phyloP scores from a whole-genome alignment of 2,888 invertebrate species.

The Hydropsyche betteni region DNA sequence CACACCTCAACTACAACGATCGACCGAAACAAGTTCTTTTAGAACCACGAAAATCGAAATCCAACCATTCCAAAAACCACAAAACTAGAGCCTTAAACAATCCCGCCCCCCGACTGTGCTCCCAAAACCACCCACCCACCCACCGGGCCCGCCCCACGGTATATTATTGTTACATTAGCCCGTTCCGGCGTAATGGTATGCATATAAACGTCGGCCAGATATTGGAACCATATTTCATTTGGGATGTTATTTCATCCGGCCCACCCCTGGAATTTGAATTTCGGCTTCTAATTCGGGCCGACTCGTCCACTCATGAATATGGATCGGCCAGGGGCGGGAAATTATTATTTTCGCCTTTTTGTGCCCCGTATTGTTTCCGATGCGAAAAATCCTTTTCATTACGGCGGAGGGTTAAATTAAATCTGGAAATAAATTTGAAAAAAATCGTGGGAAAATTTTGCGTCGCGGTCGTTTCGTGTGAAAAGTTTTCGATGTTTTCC shows the following conservation, averaged over 20 bases:
- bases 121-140: not conserved
- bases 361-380: not conserved
- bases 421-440: too few relatives aligned
- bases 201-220: conserved; percentile 47
- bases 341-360: conserved; percentile 14
- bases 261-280: conserved; percentile 37
- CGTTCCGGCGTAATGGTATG: conserved; percentile 45
- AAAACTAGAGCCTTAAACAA: too few relatives aligned
- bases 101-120: too few relatives aligned
- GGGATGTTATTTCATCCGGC: conserved; percentile 35
- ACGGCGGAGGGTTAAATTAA: too few relatives aligned
- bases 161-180: conserved; percentile 48
- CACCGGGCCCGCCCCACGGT: conserved; percentile 19
- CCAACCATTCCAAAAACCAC: too few relatives aligned
- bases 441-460: too few relatives aligned
- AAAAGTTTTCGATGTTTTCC: too few relatives aligned
- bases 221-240: conserved; percentile 47
- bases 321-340: conserved; percentile 8
- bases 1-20: too few relatives aligned
- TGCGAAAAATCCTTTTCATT: too few relatives aligned
- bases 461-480: too few relatives aligned
- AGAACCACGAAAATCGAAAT: too few relatives aligned
- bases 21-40: too few relatives aligned
- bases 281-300: conserved; percentile 37
- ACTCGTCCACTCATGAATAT: conserved; percentile 39